Conservation (phyloP, 2,797 vertebrate genomes). For the Simalia tracyae region DNA sequence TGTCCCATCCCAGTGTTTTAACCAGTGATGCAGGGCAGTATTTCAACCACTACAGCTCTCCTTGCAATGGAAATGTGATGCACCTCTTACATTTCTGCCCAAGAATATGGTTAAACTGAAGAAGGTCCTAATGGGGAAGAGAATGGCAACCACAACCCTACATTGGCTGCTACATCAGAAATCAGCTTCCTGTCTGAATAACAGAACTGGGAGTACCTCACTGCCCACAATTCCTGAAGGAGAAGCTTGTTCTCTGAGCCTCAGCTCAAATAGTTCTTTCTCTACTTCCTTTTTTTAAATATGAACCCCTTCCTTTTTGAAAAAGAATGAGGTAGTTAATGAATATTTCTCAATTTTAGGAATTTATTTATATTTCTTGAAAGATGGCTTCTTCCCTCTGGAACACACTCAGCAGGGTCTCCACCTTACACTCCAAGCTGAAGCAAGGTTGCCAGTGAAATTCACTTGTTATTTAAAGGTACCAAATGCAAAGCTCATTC, state of each 20-base stretch:
- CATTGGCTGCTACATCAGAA: background rate
- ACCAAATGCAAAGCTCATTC: background rate
- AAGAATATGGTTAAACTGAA: background rate
- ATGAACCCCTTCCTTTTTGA: background rate
- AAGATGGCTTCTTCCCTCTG: background rate
- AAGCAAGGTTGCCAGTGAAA: background rate
- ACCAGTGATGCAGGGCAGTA: background rate
- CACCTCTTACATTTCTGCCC: background rate
- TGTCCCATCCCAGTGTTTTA: background rate
- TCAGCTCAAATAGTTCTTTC: background rate
- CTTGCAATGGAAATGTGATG: background rate
- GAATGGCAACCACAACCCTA: background rate
- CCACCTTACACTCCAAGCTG: background rate
- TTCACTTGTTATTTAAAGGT: background rate
- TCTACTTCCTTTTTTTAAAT: background rate
- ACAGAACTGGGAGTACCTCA: background rate
- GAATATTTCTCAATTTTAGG: conserved; percentile 7
- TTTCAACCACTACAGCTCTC: background rate
- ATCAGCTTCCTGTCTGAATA: background rate
- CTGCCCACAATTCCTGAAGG: background rate
- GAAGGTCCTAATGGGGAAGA: background rate
- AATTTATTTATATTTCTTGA: conserved; percentile 13
- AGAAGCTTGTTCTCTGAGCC: background rate
- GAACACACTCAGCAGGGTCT: background rate
- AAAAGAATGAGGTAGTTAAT: background rate